Evolutionary conservation across 2,113 vertebrate genomes (phyloP), one percentile per base, ranked within the genome.

Genomic region (Echinops telfairi): DNA sequence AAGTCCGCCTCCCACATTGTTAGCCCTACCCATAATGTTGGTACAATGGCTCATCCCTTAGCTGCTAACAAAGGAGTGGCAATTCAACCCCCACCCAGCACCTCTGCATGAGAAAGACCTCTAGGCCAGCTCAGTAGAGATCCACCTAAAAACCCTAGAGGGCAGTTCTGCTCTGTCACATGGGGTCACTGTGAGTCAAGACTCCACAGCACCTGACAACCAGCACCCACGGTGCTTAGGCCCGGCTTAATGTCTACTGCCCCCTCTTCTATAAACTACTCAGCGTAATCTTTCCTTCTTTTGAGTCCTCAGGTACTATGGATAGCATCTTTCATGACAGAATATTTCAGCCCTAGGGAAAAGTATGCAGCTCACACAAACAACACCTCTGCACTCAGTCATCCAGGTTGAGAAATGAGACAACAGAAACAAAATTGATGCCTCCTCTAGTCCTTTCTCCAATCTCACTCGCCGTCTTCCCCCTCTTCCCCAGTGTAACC

Each of bases 271-370:
- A 2, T 16, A 7, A 58, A 38, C 15, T 73, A 73, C 60, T 29
- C 84, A 60, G 77, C 87, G 29, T 23, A 60, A 62, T 62, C 16
- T 62, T 84, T 82, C 60, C 78, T 92, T 91, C n/a, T 31, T 88
- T 57, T 64, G 22, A 77, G 1, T 0, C 47, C 47, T 53, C 10
- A 53, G 10, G 47, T 53, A 14, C 47, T 53, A 6, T 6, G 47
- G 47, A 53, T 53, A 53, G 47, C 47, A 3, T 53, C n/a, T 53
- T 53, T 53, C 10, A 53, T 53, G 5, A 10, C 12, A 53, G 31
- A 40, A 62, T 22, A 62, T 62, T 62, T 22, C 60, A 62, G 60
- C 14, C 12, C 16, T 62, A 62, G 11, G 60, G 83, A 83, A 91
- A 86, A 75, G 6, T 68, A 64, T 22, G 40, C 84, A 58, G n/a